phyloP scores from a whole-genome alignment of 92 coral and sea anemone genomes.

The Isaurus tuberculatus region DNA sequence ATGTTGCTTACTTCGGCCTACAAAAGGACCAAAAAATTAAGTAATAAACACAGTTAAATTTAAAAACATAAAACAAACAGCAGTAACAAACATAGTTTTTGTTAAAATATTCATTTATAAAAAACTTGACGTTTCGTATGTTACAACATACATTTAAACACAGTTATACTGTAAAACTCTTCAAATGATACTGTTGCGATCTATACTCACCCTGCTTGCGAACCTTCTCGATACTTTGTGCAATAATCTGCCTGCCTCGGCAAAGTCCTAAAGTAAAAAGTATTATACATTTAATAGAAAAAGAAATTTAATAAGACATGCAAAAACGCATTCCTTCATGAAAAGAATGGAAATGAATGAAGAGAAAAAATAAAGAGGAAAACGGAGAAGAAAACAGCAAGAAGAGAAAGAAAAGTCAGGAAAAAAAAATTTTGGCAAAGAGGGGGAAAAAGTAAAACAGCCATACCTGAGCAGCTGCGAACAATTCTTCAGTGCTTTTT shows the following conservation, averaged over 20 bases:
- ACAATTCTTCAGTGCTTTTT: conserved; percentile 79
- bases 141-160: too few relatives aligned
- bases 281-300: not conserved
- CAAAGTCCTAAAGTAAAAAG: conserved; percentile 67
- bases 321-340: not conserved
- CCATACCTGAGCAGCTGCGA: conserved; percentile 83
- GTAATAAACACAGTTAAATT: too few relatives aligned
- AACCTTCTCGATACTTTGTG: conserved; percentile 81
- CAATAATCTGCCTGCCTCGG: conserved; percentile 84
- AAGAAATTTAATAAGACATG: not conserved
- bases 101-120: too few relatives aligned
- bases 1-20: conserved; percentile 80
- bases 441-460: not conserved
- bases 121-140: too few relatives aligned
- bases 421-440: not conserved
- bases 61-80: too few relatives aligned
- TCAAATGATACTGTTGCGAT: not conserved
- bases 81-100: too few relatives aligned
- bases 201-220: conserved; percentile 72
- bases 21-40: not conserved
- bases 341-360: not conserved
- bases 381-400: not conserved
- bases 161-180: not conserved
- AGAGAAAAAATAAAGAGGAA: not conserved
- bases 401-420: not conserved